Percentiles rank a stretch among this genome's conserved stretches.
Conservation (phyloP, 37 sponge, comb jelly and placozoan species). For the Cliona cf. orientalis region DNA sequence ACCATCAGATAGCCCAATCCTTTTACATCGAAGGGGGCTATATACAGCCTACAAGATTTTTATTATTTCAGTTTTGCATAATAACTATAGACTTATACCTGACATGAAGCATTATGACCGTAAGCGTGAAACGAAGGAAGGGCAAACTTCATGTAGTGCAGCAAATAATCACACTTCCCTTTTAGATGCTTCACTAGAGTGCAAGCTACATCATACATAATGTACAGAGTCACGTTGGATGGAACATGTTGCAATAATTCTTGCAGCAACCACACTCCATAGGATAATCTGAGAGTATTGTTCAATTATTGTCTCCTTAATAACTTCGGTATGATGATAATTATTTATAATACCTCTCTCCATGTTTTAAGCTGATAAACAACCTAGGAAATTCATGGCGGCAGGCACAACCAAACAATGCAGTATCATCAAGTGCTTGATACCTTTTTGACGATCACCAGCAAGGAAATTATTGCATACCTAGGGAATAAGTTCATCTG, state of each 20-base stretch:
- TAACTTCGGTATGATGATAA: neutral
- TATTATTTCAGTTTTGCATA: no score
- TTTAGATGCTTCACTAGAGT: neutral
- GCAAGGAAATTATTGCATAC: slow-evolving; percentile 26
- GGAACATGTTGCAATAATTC: no score
- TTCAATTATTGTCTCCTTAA: neutral
- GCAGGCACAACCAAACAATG: slow-evolving; percentile 44
- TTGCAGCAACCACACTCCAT: slow-evolving; percentile 12
- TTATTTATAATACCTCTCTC: slow-evolving; percentile 20
- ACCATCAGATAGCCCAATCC: slow-evolving; percentile 3
- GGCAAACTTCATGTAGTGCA: slow-evolving; percentile 18
- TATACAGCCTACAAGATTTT: neutral
- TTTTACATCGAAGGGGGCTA: neutral
- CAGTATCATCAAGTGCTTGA: slow-evolving; percentile 42
- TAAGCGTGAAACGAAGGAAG: slow-evolving; percentile 19
- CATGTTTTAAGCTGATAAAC: slow-evolving; percentile 37
- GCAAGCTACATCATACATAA: slow-evolving; percentile 38
- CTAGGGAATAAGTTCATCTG: no score
- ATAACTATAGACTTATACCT: slow-evolving; percentile 2
- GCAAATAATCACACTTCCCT: neutral
- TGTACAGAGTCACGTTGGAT: no score
- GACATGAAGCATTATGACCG: slow-evolving; percentile 10
- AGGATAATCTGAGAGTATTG: neutral
- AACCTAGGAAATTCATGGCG: slow-evolving; percentile 38
- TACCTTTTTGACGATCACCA: slow-evolving; percentile 19